A percentile compares a stretch with the other conserved stretches of the same genome.
Evolutionary conservation across 2,797 vertebrate genomes (phyloP).

Genomic region (Fistularia commersonii): DNA sequence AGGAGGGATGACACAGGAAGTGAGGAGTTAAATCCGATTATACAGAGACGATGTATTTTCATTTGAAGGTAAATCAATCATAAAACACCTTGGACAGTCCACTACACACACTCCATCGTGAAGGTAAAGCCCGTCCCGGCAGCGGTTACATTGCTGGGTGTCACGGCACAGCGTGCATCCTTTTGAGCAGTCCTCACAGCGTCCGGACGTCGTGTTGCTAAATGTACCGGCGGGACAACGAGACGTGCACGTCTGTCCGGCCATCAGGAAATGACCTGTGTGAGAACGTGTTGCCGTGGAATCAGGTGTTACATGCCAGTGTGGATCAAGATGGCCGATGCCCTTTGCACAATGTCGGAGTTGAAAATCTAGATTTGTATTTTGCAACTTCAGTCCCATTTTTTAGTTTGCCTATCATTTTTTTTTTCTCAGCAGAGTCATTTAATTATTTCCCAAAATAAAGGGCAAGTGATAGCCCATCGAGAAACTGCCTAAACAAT

Average conservation of each 20-base stretch:
- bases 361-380: too few species aligned
- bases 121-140: slow-evolving; percentile 73
- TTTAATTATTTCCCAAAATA: too few species aligned
- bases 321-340: too few species aligned
- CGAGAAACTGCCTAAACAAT: too few species aligned
- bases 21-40: not conserved
- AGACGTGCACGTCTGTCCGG: slow-evolving; percentile 62
- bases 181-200: slow-evolving; percentile 79
- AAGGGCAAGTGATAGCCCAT: too few species aligned
- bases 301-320: not conserved
- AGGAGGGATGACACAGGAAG: not conserved
- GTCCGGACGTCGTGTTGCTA: slow-evolving; percentile 61
- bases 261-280: slow-evolving; percentile 54
- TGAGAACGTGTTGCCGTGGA: not conserved
- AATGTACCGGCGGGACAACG: slow-evolving; percentile 80
- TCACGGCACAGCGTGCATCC: slow-evolving; percentile 65
- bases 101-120: slow-evolving; percentile 79
- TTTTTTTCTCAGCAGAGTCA: too few species aligned
- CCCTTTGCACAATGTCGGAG: too few species aligned
- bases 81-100: slow-evolving; percentile 77
- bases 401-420: too few species aligned
- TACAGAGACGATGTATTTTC: not conserved
- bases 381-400: too few species aligned
- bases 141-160: slow-evolving; percentile 70
- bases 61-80: not conserved